Conservation (phyloP, 2,113 vertebrate genomes). For the Girardinichthys multiradiatus region DNA sequence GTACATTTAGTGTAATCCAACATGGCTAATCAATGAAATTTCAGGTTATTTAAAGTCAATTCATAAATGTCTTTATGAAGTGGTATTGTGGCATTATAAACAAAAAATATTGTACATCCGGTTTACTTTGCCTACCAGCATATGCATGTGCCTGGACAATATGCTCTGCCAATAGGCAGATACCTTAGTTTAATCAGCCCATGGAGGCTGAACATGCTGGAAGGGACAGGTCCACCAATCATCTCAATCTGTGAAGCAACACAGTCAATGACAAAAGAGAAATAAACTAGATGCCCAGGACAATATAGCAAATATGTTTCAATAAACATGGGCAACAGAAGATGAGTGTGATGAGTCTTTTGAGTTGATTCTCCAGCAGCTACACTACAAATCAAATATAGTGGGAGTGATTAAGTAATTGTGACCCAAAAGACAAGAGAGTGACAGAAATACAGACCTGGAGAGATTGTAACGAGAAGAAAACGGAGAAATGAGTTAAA, state of each 20-base stretch:
- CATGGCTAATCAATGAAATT: too few species aligned
- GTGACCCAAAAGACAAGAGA: slow-evolving; percentile 42
- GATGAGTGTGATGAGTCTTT: slow-evolving; percentile 35
- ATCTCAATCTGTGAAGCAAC: slow-evolving; percentile 55
- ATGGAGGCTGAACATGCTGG: slow-evolving; percentile 40
- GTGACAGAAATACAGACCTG: slow-evolving; percentile 46
- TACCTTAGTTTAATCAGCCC: slow-evolving; percentile 28
- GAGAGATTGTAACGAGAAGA: slow-evolving; percentile 32
- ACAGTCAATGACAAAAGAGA: slow-evolving; percentile 59
- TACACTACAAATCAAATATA: slow-evolving; percentile 29
- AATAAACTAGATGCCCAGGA: slow-evolving; percentile 57
- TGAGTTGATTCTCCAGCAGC: slow-evolving; percentile 39
- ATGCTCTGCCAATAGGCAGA: slow-evolving; percentile 51
- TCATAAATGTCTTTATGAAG: not conserved
- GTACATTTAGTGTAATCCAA: too few species aligned
- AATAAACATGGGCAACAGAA: slow-evolving; percentile 17
- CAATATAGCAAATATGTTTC: slow-evolving; percentile 28
- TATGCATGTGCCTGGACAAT: slow-evolving; percentile 49
- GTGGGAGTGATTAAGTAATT: slow-evolving; percentile 29
- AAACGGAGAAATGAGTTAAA: slow-evolving; percentile 45
- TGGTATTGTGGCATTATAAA: slow-evolving; percentile 1
- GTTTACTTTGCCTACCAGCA: slow-evolving; percentile 16
- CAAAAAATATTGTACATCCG: slow-evolving; percentile 9
- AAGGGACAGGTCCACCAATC: slow-evolving; percentile 60
- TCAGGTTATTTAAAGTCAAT: too few species aligned